phyloP scores from a whole-genome alignment of 30 jellyfish, hydroid and myxozoan genomes.

The Morbakka virulenta region DNA sequence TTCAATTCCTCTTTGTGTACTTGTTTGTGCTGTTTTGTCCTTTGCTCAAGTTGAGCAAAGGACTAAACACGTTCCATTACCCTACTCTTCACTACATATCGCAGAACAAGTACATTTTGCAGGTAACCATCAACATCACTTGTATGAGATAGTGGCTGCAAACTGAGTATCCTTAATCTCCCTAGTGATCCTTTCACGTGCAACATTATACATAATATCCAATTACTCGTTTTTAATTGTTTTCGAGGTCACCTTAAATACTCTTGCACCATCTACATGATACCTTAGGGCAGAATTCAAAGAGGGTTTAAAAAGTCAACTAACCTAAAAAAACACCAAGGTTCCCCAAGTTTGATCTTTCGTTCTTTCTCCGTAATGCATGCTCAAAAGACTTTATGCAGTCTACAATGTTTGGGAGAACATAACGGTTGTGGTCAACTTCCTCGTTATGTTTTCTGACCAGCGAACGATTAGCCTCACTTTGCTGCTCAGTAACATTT shows the following conservation, averaged over 20 bases:
- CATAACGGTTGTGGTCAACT: no score
- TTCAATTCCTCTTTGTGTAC: neutral
- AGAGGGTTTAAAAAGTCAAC: no score
- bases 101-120: conserved; percentile 21
- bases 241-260: conserved; percentile 33
- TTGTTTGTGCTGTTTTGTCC: conserved; percentile 11
- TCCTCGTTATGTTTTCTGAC: no score
- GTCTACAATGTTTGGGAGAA: no score
- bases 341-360: no score
- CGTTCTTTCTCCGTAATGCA: no score
- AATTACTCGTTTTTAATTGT: conserved; percentile 42
- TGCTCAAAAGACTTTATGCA: no score
- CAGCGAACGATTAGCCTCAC: no score
- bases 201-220: no score
- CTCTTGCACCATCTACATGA: conserved; percentile 19
- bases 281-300: no score
- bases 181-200: neutral
- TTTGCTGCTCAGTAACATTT: no score
- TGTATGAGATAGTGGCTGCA: conserved; percentile 12
- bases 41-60: neutral
- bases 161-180: conserved; percentile 16
- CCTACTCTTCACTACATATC: conserved; percentile 13
- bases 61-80: conserved; percentile 39
- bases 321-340: no score
- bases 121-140: conserved; percentile 18